Base-by-base conservation (phyloP, 37 sponge, comb jelly and placozoan species). In the Oscarella lobularis region DNA sequence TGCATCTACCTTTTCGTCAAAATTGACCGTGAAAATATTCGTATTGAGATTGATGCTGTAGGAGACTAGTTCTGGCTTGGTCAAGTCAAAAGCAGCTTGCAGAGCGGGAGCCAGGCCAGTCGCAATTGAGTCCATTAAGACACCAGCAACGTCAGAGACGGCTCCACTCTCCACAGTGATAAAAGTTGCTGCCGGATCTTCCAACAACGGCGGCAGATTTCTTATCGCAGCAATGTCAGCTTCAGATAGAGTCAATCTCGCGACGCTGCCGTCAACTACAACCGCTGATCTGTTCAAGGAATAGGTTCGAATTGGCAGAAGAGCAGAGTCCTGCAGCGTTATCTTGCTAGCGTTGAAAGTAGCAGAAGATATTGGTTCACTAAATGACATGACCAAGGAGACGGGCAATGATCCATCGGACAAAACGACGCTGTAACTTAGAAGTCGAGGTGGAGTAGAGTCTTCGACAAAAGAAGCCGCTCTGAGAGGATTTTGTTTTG, bases 1-100 rank as follows among this genome's bases (percentile, higher is more conserved):
- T 31, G 86, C 87, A 75, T 76, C 60, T 5, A 90, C 81, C 0
- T 86, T 85, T 74, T 94, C 95, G 77, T 74, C 74, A 74, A 94
- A 94, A 1, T 88, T 82, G 1, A 89, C 6, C 5, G 31, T 68
- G 29, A 68, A 4, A 5, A 4, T 4, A 5, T 68, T 4, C 5
- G 6, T 14, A 14, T 29, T 4, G 71, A 29, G 33, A 35, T 68
- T 20, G 31, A 68, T 68, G 31, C 35, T 29, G 29, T 4, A 4
- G 33, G 29, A 29, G 31, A 14, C 6, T 5, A 68, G 29, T 5
- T 4, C 6, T 68, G 71, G 71, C 31, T 20, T 32, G 35, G 6
- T 4, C 31, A 68, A 35, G 5, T 68, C 71, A 68, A 68, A 68
- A 5, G 31, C 6, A 14, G 29, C 71, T 32, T 68, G 71, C 29